phyloP scores from a whole-genome alignment of 1,140 invertebrate genomes.

The Coboldia fuscipes region DNA sequence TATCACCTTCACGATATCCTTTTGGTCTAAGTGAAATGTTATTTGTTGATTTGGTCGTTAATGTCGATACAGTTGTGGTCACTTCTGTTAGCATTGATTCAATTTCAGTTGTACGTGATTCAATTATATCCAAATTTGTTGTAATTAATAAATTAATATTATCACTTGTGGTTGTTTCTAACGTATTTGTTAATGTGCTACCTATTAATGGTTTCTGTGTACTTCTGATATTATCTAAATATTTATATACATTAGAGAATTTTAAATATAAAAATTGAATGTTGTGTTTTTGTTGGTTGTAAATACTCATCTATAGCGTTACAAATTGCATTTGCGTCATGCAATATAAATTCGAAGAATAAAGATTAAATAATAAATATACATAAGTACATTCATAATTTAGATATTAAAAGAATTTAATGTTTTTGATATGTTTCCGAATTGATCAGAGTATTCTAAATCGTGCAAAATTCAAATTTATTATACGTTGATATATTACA shows the following conservation, averaged over 20 bases:
- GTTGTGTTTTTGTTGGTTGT: neutral
- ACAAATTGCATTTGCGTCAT: no score
- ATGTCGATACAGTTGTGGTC: neutral
- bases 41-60: neutral
- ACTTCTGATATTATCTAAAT: neutral
- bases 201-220: conserved; percentile 8
- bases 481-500: no score
- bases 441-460: no score
- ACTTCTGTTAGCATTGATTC: neutral
- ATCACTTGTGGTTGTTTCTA: conserved; percentile 2
- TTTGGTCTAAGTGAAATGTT: neutral
- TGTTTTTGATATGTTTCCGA: no score
- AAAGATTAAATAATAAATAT: no score
- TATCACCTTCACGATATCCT: no score
- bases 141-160: conserved; percentile 9
- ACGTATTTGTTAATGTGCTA: conserved; percentile 7
- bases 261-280: neutral
- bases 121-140: conserved; percentile 5
- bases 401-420: no score
- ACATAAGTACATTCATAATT: no score
- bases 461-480: no score
- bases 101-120: neutral
- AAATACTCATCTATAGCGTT: neutral
- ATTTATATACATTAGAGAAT: neutral
- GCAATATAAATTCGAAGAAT: no score